Conservation (phyloP, 2,113 vertebrate species). For the Urocynchramus pylzowi region DNA sequence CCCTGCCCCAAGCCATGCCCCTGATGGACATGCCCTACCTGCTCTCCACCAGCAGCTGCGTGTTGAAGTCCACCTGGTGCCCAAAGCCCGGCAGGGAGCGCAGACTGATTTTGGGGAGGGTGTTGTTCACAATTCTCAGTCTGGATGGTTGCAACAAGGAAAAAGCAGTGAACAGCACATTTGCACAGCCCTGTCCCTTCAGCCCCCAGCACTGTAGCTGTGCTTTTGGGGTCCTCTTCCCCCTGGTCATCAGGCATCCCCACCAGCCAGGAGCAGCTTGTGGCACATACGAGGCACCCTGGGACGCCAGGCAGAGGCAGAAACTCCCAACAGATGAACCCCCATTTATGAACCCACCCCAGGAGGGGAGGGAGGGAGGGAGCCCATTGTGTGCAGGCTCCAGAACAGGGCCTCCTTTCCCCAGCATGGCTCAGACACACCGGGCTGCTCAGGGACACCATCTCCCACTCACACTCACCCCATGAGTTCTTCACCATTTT, state of each 20-base stretch:
- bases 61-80: slow-evolving; percentile 57
- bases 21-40: background rate
- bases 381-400: background rate
- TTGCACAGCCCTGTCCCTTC: background rate
- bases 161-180: background rate
- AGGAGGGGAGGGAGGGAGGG: background rate
- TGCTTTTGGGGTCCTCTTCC: fast-evolving
- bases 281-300: background rate
- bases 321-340: background rate
- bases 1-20: fast-evolving
- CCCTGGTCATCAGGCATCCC: background rate
- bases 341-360: background rate
- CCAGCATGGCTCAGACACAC: background rate
- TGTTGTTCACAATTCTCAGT: slow-evolving; percentile 52
- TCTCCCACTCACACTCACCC: slow-evolving; percentile 54
- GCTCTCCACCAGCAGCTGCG: slow-evolving; percentile 48
- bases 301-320: background rate
- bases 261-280: background rate
- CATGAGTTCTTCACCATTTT: background rate
- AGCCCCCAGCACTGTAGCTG: fast-evolving
- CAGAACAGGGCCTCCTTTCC: background rate
- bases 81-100: slow-evolving; percentile 45
- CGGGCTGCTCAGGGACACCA: fast-evolving
- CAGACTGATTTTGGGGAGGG: slow-evolving; percentile 49
- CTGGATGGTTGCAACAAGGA: slow-evolving; percentile 6